A percentile compares a stretch with the other conserved stretches of the same genome.
Conservation (phyloP, 1,140 invertebrate species). For the Ceratoteleas bidentatus region DNA sequence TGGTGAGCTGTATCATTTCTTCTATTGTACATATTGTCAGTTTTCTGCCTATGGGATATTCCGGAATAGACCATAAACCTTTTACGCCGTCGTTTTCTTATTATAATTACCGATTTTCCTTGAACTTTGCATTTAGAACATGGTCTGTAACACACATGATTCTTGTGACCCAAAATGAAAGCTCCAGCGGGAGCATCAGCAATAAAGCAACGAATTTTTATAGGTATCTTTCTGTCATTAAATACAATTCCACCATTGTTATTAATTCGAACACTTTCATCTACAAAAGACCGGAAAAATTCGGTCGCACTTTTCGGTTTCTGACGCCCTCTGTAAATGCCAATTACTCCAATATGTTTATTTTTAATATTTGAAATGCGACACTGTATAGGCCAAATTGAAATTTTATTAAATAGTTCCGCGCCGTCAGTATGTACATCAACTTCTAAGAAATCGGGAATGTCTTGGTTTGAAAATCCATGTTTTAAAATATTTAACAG, state of each 20-base stretch:
- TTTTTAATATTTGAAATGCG: slow-evolving; percentile 4
- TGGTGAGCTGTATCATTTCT: slow-evolving; percentile 22
- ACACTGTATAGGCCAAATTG: slow-evolving; percentile 34
- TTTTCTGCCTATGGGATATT: neutral
- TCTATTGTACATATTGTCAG: slow-evolving; percentile 3
- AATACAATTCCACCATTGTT: slow-evolving; percentile 14
- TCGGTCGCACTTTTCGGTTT: slow-evolving; percentile 8
- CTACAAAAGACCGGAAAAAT: slow-evolving; percentile 9
- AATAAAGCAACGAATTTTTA: slow-evolving; percentile 34
- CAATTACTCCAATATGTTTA: slow-evolving; percentile 25
- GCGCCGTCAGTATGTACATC: slow-evolving; percentile 28
- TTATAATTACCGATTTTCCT: neutral
- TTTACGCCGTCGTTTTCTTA: slow-evolving; percentile 8
- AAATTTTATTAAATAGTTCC: slow-evolving; percentile 26
- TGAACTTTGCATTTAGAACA: slow-evolving; percentile 34
- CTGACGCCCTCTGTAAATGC: slow-evolving; percentile 10
- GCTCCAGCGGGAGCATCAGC: slow-evolving; percentile 29
- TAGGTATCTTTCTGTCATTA: neutral
- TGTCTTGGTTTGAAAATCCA: neutral
- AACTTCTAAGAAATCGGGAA: slow-evolving; percentile 16
- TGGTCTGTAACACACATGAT: slow-evolving; percentile 15
- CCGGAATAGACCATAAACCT: slow-evolving; percentile 13
- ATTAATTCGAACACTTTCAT: slow-evolving; percentile 12
- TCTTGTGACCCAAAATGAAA: slow-evolving; percentile 34
- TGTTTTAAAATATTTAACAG: slow-evolving; percentile 4